Base-by-base conservation (phyloP, 2,797 vertebrate genomes). In the Allobates femoralis region DNA sequence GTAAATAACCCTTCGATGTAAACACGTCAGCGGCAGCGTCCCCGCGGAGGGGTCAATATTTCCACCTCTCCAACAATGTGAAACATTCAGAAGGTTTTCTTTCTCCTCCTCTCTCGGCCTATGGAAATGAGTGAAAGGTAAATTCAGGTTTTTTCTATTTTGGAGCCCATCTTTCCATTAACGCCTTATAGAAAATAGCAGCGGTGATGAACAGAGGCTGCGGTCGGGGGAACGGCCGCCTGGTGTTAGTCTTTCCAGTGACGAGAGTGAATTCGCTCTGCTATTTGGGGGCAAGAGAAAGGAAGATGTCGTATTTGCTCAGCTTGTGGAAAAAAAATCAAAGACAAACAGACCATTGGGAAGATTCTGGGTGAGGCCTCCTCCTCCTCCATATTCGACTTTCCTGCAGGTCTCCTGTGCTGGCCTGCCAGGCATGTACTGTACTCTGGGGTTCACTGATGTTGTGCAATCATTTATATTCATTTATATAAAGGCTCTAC, bases 211-310 rank as follows among this genome's bases (percentile, higher is more conserved):
- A 30, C 67, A 37, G 56, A 26, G 69, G 53, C 67, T 51, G 83
- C 41, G 75, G 83, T 67, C 60, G 16, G 46, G 28, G 55, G 16
- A 23, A 34, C 67, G 18, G 58, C 56, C n/a, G 37, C 26, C 55
- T 3, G 10, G 53, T 84, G 86, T 87, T 87, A 55, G 86, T 87
- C 58, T 87, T 87, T 87, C 86, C 86, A 87, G 75, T 83, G 86
- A 87, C 81, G 81, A 76, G 46, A 58, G 82, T 71, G 74, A 66
- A 60, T 86, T 87, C 71, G 16, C 32, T 66, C 21, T 26, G 79
- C 79, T 83, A 83, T 87, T 87, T 83, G 85, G 86, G 81, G 80
- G 50, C 50, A 55, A 87, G 81, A 84, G 86, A 87, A 79, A 87
- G 86, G 81, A 81, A 87, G 75, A 87, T 74, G 86, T 69, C 14